phyloP scores from a whole-genome alignment of 2,888 invertebrate species.

The Brenthis daphne region DNA sequence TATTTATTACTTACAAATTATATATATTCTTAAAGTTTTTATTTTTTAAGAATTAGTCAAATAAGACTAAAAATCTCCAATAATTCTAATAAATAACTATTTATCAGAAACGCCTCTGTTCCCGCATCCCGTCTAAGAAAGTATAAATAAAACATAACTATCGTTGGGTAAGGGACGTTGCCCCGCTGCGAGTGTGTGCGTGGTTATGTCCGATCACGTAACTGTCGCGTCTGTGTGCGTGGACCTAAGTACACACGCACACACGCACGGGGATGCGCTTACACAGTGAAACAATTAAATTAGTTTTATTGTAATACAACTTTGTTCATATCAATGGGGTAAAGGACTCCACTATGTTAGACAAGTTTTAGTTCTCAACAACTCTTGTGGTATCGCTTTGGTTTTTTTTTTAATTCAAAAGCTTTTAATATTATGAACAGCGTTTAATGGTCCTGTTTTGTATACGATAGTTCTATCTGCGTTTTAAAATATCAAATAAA shows the following conservation, averaged over 20 bases:
- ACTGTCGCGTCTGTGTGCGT: slow-evolving; percentile 54
- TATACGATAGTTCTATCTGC: too few species aligned
- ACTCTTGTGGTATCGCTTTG: slow-evolving; percentile 1
- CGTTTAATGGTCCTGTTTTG: too few species aligned
- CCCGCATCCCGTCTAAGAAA: slow-evolving; percentile 66
- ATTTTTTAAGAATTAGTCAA: neutral
- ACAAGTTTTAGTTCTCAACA: slow-evolving; percentile 17
- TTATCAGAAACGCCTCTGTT: slow-evolving; percentile 54
- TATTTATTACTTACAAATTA: too few species aligned
- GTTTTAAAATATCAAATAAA: too few species aligned
- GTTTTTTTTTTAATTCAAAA: too few species aligned
- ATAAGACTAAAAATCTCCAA: neutral
- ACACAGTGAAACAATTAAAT: slow-evolving; percentile 49
- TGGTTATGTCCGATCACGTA: slow-evolving; percentile 64
- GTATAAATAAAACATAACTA: slow-evolving; percentile 81
- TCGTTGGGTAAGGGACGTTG: slow-evolving; percentile 72
- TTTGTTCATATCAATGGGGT: slow-evolving; percentile 15
- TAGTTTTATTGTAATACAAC: slow-evolving; percentile 13
- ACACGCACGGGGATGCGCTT: slow-evolving; percentile 46
- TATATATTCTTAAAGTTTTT: too few species aligned
- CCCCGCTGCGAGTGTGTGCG: slow-evolving; percentile 58
- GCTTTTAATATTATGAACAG: too few species aligned
- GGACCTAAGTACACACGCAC: slow-evolving; percentile 69
- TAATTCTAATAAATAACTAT: slow-evolving; percentile 40
- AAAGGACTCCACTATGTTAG: slow-evolving; percentile 3